Evolutionary conservation across 64 coral and sea anemone species (phyloP), one percentile per base, ranked within the genome.

Genomic region (Montipora foliosa): DNA sequence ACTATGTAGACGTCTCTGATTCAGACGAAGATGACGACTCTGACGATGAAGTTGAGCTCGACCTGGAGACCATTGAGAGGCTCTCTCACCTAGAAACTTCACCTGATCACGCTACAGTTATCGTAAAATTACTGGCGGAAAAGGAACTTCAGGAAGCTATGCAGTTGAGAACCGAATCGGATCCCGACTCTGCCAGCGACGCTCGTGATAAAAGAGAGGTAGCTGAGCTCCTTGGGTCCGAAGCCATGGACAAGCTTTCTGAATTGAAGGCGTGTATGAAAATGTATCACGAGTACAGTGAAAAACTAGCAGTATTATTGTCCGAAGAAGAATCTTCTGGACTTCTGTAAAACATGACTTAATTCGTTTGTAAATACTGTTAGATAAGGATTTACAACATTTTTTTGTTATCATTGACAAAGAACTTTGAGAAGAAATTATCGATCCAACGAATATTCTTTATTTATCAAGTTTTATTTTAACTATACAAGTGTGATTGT

Each of bases 31-130:
- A 74, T 74, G 11, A 12, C 8, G 71, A 74, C 4, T 62, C 55
- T 44, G 77, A 79, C 45, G 45, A 50, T n/a, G 81, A 84, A 67
- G 16, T 17, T 48, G 81, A 84, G 19, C 60, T 84, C 13, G 81
- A 84, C 37, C 16, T 67, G 15, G 59, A 62, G 5, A 84, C 81
- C 1, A 84, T 84, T 19, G 60, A 45, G 29, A 61, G 67, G 59
- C 67, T 84, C 61, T 67, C 61, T 19, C 10, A 67, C 1, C 53
- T 84, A 16, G 60, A 68, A 45, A 9, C 13, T 8, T 37, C n/a
- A 25, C 81, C 81, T 67, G 81, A 84, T 13, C 81, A 84, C 44
- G 29, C 17, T 47, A 25, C 46, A 8, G 13, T 67, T 67, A 84
- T 84, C 29, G 67, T 29, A 11, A 84, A 67, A 9, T 67, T 84